Base-by-base conservation (phyloP, 2,113 vertebrate genomes). In the Corapipo altera region DNA sequence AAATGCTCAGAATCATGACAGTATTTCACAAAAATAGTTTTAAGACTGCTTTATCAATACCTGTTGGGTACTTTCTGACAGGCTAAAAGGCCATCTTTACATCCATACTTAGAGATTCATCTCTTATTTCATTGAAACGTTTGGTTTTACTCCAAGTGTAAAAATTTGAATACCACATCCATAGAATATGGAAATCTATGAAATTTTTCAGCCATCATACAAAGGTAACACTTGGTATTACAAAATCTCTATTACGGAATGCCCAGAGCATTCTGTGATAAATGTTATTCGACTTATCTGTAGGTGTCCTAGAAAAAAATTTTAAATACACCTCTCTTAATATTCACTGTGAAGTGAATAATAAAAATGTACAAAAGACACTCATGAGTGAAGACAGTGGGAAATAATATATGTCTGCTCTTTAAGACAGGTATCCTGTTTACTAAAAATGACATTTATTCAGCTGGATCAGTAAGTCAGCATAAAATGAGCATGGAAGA, bases 371-470 rank as follows among this genome's bases (percentile, higher is more conserved):
- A 43, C 43, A 76, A 91, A 76, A 74, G 46, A 85, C 58, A 65
- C 43, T 61, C 51, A 54, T 61, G 70, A 88, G 81, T 88, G 62
- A 89, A 72, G 62, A 69, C 59, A 78, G 67, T 77, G 26, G 66
- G 91, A 85, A 93, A 85, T 89, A 85, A 89, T 57, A 61, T 22
- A 62, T 18, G 22, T 67, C 74, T 89, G 37, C 55, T 95, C 46
- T 76, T 70, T 48, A 83, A 85, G n/a, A 46, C 37, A 78, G 87
- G 41, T 62, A 66, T 92, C 80, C 3, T 2, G 46, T 85, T 97
- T 89, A 79, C 91, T 91, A 49, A 76, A 96, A 95, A 76, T 76
- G 58, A 66, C 67, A 94, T 62, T 83, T 96, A 83, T 70, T 87
- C 52, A 37, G 35, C 67, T 88, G 59, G 46, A 76, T 91, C 78